These are phyloP conservation scores for Acheta domesticus DNA, from an alignment of 2,888 invertebrate species.

Conservation along the genomic window DNA sequence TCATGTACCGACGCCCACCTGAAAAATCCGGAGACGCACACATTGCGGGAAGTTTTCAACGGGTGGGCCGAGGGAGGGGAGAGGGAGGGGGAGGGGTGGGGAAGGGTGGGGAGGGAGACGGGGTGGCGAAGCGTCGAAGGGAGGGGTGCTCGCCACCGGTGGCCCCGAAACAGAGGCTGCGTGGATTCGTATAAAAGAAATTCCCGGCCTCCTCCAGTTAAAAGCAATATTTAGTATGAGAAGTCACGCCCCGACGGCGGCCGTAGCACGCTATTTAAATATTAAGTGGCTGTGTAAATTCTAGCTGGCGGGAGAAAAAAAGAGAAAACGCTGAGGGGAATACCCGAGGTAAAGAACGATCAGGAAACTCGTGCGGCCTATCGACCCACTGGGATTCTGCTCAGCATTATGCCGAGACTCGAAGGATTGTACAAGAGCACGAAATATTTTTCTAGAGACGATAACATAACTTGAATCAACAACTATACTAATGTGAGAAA, in stretches of 20 bases:
- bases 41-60: neutral
- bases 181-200: conserved; percentile 11
- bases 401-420: too few species aligned
- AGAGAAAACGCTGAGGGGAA: neutral
- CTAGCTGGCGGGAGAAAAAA: neutral
- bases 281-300: conserved; percentile 18
- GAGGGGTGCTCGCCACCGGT: neutral
- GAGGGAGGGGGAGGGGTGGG: neutral
- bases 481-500: too few species aligned
- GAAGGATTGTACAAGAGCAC: too few species aligned
- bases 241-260: neutral
- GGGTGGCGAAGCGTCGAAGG: neutral
- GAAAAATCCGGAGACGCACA: neutral
- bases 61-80: neutral
- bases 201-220: neutral
- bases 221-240: conserved; percentile 18
- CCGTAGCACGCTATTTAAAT: conserved; percentile 18
- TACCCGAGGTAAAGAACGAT: neutral
- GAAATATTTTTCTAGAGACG: too few species aligned
- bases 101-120: neutral
- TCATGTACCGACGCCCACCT: conserved; percentile 1
- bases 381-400: neutral
- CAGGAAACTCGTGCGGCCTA: neutral
- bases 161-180: conserved; percentile 5
- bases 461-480: too few species aligned